phyloP scores from a whole-genome alignment of 2,113 vertebrate species.

The Glaucidium brasilianum region DNA sequence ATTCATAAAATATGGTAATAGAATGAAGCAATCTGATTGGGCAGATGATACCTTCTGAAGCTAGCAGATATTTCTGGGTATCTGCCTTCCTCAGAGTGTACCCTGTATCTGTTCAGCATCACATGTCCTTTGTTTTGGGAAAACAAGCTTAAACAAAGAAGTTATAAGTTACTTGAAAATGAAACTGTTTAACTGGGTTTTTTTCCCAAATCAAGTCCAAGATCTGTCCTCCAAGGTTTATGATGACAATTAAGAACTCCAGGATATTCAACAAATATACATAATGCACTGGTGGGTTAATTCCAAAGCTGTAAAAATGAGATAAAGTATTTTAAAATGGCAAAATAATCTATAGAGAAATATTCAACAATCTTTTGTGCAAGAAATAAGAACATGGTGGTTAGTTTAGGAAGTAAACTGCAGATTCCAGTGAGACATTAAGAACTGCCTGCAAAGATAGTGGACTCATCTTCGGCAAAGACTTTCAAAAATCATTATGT shows the following conservation, averaged over 20 bases:
- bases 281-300: background rate
- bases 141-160: background rate
- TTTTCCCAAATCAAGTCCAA: background rate
- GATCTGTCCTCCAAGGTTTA: background rate
- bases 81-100: background rate
- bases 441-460: background rate
- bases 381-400: background rate
- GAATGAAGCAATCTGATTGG: background rate
- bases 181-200: background rate
- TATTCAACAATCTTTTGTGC: background rate
- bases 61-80: background rate
- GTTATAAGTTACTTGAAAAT: background rate
- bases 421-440: background rate
- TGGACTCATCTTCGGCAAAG: background rate
- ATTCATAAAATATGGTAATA: constrained; percentile 16
- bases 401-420: background rate
- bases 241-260: background rate
- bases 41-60: background rate
- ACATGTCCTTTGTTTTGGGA: background rate
- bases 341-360: background rate
- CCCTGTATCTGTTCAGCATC: background rate
- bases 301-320: background rate
- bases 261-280: background rate
- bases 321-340: background rate
- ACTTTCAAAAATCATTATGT: background rate